A percentile compares a stretch with the other conserved stretches of the same genome.
These are phyloP conservation scores for Tragelaphus buxtoni DNA, from an alignment of 2,113 vertebrate species.

Conservation along the genomic window DNA sequence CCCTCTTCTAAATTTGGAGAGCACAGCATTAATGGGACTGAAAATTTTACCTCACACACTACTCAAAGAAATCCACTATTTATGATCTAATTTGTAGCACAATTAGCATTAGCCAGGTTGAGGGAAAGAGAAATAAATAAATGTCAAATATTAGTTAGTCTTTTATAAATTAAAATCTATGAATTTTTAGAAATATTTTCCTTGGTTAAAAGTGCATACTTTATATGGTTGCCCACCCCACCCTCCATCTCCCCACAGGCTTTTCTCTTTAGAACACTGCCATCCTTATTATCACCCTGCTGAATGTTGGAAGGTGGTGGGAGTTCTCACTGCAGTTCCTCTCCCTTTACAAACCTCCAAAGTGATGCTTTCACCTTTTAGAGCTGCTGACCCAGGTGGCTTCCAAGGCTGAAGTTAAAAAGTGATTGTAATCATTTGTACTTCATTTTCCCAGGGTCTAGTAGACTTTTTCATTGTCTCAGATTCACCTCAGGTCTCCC, in stretches of 20 bases:
- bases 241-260: neutral
- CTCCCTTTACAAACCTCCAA: neutral
- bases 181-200: neutral
- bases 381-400: neutral
- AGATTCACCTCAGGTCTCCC: neutral
- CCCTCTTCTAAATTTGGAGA: neutral
- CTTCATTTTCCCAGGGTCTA: neutral
- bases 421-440: neutral
- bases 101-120: neutral
- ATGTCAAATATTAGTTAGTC: neutral
- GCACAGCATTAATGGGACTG: neutral
- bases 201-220: neutral
- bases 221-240: neutral
- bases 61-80: neutral
- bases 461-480: neutral
- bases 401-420: neutral
- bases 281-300: neutral
- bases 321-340: neutral
- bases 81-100: neutral
- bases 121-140: neutral
- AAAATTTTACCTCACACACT: neutral
- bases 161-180: neutral
- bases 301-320: accelerated
- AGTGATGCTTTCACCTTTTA: neutral
- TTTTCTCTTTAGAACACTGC: neutral